A percentile compares a stretch with the other conserved stretches of the same genome.
Conservation (phyloP, 2,113 vertebrate species). For the Mustela lutreola region DNA sequence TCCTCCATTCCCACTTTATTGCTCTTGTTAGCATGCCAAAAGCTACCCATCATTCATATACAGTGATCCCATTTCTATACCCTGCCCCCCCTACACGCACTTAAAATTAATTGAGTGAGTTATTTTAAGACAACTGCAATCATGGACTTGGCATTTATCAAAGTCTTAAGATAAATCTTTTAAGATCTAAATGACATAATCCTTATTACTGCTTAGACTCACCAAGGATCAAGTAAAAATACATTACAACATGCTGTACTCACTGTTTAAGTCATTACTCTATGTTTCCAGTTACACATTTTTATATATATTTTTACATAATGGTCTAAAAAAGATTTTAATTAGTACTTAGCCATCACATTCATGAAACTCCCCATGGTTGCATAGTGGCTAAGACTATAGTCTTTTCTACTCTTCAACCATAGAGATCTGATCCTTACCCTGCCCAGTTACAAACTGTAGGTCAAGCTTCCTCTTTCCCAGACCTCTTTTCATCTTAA, state of each 20-base stretch:
- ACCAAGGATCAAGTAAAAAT: conserved; percentile 45
- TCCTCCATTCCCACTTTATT: conserved; percentile 64
- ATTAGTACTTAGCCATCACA: not conserved
- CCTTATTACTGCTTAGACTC: conserved; percentile 15
- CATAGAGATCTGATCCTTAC: not conserved
- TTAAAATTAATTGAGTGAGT: conserved; percentile 69
- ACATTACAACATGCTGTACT: not conserved
- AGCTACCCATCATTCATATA: conserved; percentile 70
- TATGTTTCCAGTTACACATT: not conserved
- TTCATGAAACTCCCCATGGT: too few relatives aligned
- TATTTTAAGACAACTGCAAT: conserved; percentile 74
- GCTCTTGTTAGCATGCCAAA: conserved; percentile 70
- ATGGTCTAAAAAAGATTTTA: not conserved
- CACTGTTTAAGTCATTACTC: not conserved
- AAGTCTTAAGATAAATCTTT: conserved; percentile 66
- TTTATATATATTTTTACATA: not conserved
- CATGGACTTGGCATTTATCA: conserved; percentile 54
- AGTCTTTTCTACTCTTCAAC: not conserved
- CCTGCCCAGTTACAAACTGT: not conserved
- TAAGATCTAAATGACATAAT: conserved; percentile 54
- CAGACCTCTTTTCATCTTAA: not conserved
- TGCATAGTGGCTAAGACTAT: not conserved
- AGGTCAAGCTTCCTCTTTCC: not conserved
- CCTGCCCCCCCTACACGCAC: conserved; percentile 39
- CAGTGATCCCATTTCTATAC: conserved; percentile 55